phyloP scores from a whole-genome alignment of 2,797 vertebrate species.

The Scolopax bukidnonensis region DNA sequence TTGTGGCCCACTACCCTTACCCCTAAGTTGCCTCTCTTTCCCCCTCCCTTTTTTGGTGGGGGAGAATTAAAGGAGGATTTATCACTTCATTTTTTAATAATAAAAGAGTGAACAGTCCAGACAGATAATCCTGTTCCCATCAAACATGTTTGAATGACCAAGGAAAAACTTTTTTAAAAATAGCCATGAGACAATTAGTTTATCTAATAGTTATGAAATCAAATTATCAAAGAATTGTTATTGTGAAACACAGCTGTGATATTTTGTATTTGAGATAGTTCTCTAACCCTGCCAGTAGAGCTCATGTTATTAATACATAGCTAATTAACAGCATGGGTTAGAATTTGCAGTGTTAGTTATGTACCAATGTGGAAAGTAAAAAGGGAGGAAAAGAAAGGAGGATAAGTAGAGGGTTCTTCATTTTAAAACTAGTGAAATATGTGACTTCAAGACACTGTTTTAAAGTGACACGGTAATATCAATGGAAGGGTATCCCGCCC shows the following conservation, averaged over 20 bases:
- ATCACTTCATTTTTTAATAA: background rate
- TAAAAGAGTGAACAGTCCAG: background rate
- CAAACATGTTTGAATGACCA: background rate
- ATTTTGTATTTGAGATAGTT: background rate
- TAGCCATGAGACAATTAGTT: background rate
- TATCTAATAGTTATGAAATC: slow-evolving; percentile 2
- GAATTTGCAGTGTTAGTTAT: background rate
- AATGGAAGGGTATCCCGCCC: background rate
- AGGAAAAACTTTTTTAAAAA: slow-evolving; percentile 5
- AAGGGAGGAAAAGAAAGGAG: background rate
- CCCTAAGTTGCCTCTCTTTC: background rate
- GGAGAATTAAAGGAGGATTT: background rate
- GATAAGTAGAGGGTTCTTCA: background rate
- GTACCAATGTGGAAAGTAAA: background rate
- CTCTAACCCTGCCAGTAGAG: background rate
- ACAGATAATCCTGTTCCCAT: background rate
- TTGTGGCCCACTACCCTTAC: background rate
- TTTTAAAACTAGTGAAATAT: background rate
- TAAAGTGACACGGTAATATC: background rate
- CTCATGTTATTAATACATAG: background rate
- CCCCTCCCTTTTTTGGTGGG: background rate
- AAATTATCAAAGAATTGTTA: background rate
- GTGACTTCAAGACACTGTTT: background rate
- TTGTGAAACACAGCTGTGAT: background rate
- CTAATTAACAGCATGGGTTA: background rate